Conservation (phyloP, 2,888 invertebrate genomes). For the Galerucella calmariensis region DNA sequence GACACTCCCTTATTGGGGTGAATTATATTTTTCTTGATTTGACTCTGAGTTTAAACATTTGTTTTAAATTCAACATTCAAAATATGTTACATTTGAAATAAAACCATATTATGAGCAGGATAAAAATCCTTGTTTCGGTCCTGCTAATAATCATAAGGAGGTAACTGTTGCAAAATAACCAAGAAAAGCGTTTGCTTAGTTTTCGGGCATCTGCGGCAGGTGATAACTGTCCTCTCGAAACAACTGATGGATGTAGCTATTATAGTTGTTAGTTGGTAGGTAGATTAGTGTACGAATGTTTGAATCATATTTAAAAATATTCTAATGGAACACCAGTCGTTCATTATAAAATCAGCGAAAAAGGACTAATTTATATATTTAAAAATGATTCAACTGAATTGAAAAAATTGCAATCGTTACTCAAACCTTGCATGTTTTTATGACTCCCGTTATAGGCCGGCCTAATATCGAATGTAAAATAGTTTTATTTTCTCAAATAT, state of each 20-base stretch:
- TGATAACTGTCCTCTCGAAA: constrained; percentile 36
- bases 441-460: neutral
- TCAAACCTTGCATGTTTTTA: neutral
- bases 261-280: constrained; percentile 23
- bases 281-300: constrained; percentile 20
- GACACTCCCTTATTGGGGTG: too few relatives aligned
- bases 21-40: too few relatives aligned
- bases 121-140: constrained; percentile 13
- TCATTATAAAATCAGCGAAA: neutral
- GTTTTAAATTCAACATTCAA: too few relatives aligned
- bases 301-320: constrained; percentile 22
- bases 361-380: neutral
- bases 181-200: constrained; percentile 33
- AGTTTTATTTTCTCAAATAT: too few relatives aligned
- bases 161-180: constrained; percentile 28
- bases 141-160: constrained; percentile 30
- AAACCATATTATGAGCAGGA: too few relatives aligned
- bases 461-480: too few relatives aligned
- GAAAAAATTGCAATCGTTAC: neutral
- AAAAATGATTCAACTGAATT: neutral
- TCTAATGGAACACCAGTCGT: constrained; percentile 16
- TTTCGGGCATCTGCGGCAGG: constrained; percentile 45
- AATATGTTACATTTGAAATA: too few relatives aligned
- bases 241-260: constrained; percentile 42
- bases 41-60: too few relatives aligned